Base-by-base conservation (phyloP, 1,140 invertebrate genomes). In the Nebria ingens region DNA sequence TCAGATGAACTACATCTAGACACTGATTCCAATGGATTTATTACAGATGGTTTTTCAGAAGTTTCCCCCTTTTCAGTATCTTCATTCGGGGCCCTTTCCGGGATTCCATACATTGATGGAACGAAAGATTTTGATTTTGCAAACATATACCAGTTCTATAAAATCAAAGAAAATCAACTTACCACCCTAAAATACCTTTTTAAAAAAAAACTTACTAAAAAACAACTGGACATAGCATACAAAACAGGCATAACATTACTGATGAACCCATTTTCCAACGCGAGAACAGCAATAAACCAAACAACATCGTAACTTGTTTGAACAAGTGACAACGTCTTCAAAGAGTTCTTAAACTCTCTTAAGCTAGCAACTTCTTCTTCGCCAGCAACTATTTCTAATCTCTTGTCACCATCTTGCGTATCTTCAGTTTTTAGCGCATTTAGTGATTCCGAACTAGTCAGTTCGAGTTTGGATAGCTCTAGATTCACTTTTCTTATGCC, bases 251-350 rank as follows among this genome's bases (percentile, higher is more conserved):
- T 81, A 11, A 76, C 72, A 65, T 76, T 78, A 58, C 79, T 80
- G 21, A 69, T 62, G 4, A 71, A 64, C 1, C 77, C 73, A 62
- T 85, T 84, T 61, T 86, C 84, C n/a, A 86, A 73, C 11, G 84
- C 83, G 3, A 85, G 73, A 3, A 85, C 82, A 1, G 80, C 80
- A 64, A 84, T 76, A 59, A 85, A 84, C 84, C 84, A 86, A 57
- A 70, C 68, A n/a, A 68, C 61, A 58, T 66, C 64, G 57, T 68
- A 71, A 21, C 61, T 61, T 11, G 67, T 64, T 56, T 71, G 66
- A 19, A 70, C 56, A 15, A 65, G 58, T 25, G 68, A 70, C 11
- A 71, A 54, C 3, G 61, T 60, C 56, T 68, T 71, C 22, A 71
- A 56, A 51, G 65, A 69, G 42, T 58, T 59, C 52, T 69, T 68